These are phyloP conservation scores for Coleophora deauratella DNA, from an alignment of 2,888 invertebrate genomes.

Conservation along the genomic window DNA sequence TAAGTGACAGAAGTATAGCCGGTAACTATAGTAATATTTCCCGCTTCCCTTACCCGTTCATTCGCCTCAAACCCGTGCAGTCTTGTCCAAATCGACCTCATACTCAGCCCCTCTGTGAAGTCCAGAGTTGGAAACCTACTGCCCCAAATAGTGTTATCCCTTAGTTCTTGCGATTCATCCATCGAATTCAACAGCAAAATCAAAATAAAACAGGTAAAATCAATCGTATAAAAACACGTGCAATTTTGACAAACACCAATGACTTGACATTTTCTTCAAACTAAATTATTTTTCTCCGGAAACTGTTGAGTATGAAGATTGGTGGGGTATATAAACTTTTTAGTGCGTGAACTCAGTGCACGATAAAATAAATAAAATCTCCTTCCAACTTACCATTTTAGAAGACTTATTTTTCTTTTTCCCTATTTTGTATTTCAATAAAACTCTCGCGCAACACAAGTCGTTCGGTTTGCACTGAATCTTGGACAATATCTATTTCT, in stretches of 20 bases:
- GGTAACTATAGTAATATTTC: too few relatives aligned
- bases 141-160: too few relatives aligned
- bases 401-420: background rate
- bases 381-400: too few relatives aligned
- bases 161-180: background rate
- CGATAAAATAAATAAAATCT: background rate
- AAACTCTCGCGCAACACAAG: background rate
- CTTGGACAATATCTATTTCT: conserved; percentile 54
- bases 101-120: conserved; percentile 17
- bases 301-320: too few relatives aligned
- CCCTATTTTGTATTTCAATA: background rate
- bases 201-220: background rate
- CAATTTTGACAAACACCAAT: conserved; percentile 12
- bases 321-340: too few relatives aligned
- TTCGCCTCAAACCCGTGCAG: conserved; percentile 27
- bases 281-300: too few relatives aligned
- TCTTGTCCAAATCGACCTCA: conserved; percentile 52
- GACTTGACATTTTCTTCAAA: conserved; percentile 4
- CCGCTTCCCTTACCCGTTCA: too few relatives aligned
- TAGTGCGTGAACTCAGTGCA: too few relatives aligned
- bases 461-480: conserved; percentile 19
- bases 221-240: conserved; percentile 4
- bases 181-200: conserved; percentile 1
- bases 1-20: too few relatives aligned
- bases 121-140: conserved; percentile 16